A percentile compares a stretch with the other conserved stretches of the same genome.
Conservation (phyloP, 2,113 vertebrate species). For the Clarias batrachus region DNA sequence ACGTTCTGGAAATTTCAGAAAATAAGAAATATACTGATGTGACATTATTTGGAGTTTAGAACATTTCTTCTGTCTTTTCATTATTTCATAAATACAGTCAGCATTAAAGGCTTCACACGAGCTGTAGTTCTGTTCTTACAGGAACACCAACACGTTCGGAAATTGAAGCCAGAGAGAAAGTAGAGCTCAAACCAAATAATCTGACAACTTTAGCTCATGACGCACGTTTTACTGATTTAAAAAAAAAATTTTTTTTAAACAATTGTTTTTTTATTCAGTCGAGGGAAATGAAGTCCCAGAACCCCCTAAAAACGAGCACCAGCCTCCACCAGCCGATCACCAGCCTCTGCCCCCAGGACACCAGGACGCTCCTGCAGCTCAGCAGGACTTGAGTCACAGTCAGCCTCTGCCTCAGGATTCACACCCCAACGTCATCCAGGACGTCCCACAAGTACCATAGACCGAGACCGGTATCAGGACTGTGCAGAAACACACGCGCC, state of each 20-base stretch:
- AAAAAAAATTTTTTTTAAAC: no score
- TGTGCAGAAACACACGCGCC: conserved; percentile 46
- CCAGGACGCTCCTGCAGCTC: conserved; percentile 39
- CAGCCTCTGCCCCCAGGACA: conserved; percentile 54
- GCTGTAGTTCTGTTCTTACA: not conserved
- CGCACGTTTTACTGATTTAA: not conserved
- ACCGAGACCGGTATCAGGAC: conserved; percentile 16
- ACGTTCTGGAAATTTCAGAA: not conserved
- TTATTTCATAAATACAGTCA: not conserved
- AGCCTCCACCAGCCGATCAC: conserved; percentile 51
- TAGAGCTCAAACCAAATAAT: no score
- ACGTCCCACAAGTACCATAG: conserved; percentile 20
- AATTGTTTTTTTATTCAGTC: conserved; percentile 49
- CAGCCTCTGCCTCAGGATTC: conserved; percentile 63
- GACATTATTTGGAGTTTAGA: not conserved
- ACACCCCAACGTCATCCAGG: conserved; percentile 60
- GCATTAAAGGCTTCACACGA: not conserved
- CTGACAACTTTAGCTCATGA: no score
- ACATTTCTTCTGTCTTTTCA: not conserved
- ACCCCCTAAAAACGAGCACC: conserved; percentile 39
- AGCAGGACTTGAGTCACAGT: conserved; percentile 56
- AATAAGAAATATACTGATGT: not conserved
- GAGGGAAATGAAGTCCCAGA: conserved; percentile 67
- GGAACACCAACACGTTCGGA: not conserved
- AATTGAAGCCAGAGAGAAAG: not conserved